phyloP scores from a whole-genome alignment of 2,888 invertebrate species.

The Drosophila borborema region DNA sequence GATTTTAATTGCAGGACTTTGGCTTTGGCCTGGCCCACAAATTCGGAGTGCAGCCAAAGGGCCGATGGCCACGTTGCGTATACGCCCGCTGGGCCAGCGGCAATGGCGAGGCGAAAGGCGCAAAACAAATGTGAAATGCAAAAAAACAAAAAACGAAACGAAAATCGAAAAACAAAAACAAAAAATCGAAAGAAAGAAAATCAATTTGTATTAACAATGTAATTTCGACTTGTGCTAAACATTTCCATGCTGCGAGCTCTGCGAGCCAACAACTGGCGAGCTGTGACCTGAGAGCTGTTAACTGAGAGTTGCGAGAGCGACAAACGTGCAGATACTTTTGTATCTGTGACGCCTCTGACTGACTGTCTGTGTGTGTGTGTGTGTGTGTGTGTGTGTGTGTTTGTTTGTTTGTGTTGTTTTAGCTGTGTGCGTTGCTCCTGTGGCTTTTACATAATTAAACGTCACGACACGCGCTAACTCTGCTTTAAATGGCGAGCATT shows the following conservation, averaged over 20 bases:
- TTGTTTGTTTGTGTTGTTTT: slow-evolving; percentile 26
- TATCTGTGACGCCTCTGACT: slow-evolving; percentile 43
- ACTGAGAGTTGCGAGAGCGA: slow-evolving; percentile 35
- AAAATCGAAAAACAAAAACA: not conserved
- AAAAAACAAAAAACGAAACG: slow-evolving; percentile 5
- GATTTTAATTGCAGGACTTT: slow-evolving; percentile 70
- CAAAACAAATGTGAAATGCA: slow-evolving; percentile 32
- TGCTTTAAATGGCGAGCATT: slow-evolving; percentile 57
- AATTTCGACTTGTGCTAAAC: slow-evolving; percentile 66
- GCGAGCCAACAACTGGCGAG: slow-evolving; percentile 5
- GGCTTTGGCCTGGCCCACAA: not conserved
- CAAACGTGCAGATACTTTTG: slow-evolving; percentile 61
- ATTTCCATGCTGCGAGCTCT: slow-evolving; percentile 10
- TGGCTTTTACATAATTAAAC: slow-evolving; percentile 81
- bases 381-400: not conserved
- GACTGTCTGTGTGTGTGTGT: slow-evolving; percentile 18
- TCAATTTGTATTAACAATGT: slow-evolving; percentile 76
- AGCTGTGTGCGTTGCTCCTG: slow-evolving; percentile 52
- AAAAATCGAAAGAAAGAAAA: slow-evolving; percentile 49
- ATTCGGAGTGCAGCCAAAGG: slow-evolving; percentile 4
- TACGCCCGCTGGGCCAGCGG: slow-evolving; percentile 34
- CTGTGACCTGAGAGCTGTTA: slow-evolving; percentile 29
- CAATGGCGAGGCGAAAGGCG: not conserved
- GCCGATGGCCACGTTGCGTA: slow-evolving; percentile 46
- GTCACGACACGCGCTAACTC: slow-evolving; percentile 63